Conservation (phyloP, 2,113 vertebrate species). For the Caranx melampygus region DNA sequence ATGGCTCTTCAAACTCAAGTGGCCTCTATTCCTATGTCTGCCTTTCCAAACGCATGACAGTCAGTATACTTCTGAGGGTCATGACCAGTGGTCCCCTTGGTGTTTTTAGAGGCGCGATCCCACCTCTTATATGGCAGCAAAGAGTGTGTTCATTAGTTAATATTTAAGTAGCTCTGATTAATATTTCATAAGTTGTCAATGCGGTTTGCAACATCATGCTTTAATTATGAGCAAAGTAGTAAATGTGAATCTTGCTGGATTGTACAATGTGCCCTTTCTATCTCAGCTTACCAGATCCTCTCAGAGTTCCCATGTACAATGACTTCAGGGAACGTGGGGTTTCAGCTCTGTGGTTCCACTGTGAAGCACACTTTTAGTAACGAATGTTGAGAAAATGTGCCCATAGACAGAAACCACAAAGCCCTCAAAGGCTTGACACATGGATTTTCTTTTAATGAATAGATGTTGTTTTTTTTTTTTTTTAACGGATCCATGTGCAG, state of each 20-base stretch:
- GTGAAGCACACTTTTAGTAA: conserved; percentile 47
- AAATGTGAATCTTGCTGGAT: conserved; percentile 41
- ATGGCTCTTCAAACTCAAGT: conserved; percentile 55
- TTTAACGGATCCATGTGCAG: conserved; percentile 23
- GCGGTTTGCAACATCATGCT: conserved; percentile 59
- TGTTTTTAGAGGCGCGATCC: conserved; percentile 9
- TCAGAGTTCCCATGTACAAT: conserved; percentile 59
- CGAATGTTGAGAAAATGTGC: conserved; percentile 49
- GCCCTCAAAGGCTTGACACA: conserved; percentile 19
- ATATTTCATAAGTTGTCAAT: conserved; percentile 59
- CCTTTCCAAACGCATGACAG: conserved; percentile 11
- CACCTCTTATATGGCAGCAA: conserved; percentile 30
- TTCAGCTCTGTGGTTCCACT: conserved; percentile 40
- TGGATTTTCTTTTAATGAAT: conserved; percentile 37
- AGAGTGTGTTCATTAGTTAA: conserved; percentile 63
- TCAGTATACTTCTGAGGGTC: conserved; percentile 50
- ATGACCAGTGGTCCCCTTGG: conserved; percentile 18
- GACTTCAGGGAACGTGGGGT: conserved; percentile 66
- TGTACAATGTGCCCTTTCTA: conserved; percentile 47
- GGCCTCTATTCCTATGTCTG: conserved; percentile 34
- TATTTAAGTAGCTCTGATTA: conserved; percentile 61
- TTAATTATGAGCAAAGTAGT: conserved; percentile 61
- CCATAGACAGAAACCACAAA: conserved; percentile 41
- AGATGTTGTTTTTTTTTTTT: conserved; percentile 7
- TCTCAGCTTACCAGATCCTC: conserved; percentile 57